phyloP scores from a whole-genome alignment of 2,888 invertebrate genomes.

The Drosophila subsilvestris region DNA sequence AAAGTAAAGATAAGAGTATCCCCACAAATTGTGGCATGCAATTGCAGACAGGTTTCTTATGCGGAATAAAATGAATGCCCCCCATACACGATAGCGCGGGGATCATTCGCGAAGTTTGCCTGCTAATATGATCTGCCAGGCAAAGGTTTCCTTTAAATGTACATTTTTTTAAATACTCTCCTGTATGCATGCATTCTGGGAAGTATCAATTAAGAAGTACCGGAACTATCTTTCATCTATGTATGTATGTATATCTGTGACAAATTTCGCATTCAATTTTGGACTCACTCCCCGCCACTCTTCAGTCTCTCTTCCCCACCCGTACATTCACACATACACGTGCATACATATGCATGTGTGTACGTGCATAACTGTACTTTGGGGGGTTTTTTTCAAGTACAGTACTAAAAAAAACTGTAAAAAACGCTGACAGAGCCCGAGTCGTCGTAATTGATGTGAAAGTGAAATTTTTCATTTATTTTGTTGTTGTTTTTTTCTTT shows the following conservation, averaged over 20 bases:
- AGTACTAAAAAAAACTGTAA: constrained; percentile 60
- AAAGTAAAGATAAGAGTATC: constrained; percentile 15
- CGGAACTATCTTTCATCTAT: too few species aligned
- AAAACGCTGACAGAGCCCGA: constrained; percentile 43
- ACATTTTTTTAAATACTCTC: too few species aligned
- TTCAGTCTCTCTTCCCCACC: background rate
- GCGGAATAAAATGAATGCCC: background rate
- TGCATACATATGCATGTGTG: background rate
- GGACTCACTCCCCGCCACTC: background rate
- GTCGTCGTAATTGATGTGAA: constrained; percentile 74
- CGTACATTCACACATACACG: background rate
- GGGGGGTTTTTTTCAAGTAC: constrained; percentile 62
- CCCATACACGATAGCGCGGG: too few species aligned
- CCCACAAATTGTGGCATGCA: constrained; percentile 5
- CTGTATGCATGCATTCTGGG: too few species aligned
- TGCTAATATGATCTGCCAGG: too few species aligned
- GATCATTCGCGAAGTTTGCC: too few species aligned
- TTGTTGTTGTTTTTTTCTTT: constrained; percentile 29
- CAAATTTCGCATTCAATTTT: too few species aligned
- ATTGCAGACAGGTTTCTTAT: constrained; percentile 6
- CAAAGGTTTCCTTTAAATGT: too few species aligned
- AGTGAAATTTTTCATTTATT: constrained; percentile 68
- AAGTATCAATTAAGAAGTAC: too few species aligned
- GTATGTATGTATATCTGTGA: too few species aligned
- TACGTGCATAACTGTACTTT: constrained; percentile 25